phyloP scores from a whole-genome alignment of 2,888 invertebrate species.

The Carterocephalus palaemon region DNA sequence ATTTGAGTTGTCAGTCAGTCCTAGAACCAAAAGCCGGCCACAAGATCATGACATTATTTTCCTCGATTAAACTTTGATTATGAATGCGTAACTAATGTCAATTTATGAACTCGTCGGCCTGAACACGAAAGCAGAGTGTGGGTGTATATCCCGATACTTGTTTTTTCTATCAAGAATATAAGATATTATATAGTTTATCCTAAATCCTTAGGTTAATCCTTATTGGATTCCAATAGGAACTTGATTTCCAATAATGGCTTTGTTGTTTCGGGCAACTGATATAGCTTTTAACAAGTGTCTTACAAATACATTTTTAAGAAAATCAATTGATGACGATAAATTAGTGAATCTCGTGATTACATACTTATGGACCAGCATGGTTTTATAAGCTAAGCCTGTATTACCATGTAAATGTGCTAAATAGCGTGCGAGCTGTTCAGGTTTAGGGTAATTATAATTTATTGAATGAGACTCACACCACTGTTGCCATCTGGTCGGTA shows the following conservation, averaged over 20 bases:
- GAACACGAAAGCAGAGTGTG: constrained; percentile 7
- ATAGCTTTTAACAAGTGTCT: constrained; percentile 26
- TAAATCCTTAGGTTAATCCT: no score
- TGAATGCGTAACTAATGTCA: constrained; percentile 13
- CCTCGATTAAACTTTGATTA: neutral
- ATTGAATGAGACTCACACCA: constrained; percentile 19
- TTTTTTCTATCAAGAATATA: neutral
- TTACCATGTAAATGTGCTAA: constrained; percentile 26
- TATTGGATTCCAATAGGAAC: constrained; percentile 26
- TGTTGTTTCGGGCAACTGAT: constrained; percentile 7
- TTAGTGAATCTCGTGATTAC: constrained; percentile 24
- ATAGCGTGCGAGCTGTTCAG: constrained; percentile 25
- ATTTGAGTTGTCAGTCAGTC: constrained; percentile 20
- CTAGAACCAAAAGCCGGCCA: constrained; percentile 23
- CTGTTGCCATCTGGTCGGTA: constrained; percentile 25
- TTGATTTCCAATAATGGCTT: no score
- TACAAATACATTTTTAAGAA: constrained; percentile 23
- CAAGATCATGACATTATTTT: constrained; percentile 1
- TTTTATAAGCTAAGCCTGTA: constrained; percentile 20
- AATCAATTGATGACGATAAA: constrained; percentile 6
- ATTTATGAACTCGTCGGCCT: constrained; percentile 17
- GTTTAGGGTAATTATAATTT: constrained; percentile 16
- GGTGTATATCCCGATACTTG: constrained; percentile 11
- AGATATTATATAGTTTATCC: neutral
- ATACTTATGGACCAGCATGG: constrained; percentile 25